Percentiles rank a stretch among this genome's conserved stretches.
phyloP scores from a whole-genome alignment of 2,888 invertebrate genomes.

The Diploptera punctata region DNA sequence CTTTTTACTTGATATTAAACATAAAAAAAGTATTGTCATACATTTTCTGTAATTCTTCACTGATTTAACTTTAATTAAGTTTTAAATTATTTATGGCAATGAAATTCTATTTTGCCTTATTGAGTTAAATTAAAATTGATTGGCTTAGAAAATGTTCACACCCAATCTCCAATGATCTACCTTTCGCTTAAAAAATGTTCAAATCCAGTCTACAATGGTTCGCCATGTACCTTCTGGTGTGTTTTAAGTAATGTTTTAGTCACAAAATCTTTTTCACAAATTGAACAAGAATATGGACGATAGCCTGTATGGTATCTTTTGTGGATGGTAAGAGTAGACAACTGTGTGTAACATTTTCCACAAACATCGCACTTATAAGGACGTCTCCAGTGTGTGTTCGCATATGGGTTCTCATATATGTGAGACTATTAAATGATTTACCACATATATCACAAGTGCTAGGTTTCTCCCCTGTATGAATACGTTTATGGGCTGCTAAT shows the following conservation, averaged over 20 bases:
- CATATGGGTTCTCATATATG: slow-evolving; percentile 49
- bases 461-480: slow-evolving; percentile 40
- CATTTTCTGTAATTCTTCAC: too few relatives aligned
- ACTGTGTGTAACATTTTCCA: slow-evolving; percentile 51
- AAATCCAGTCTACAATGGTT: too few relatives aligned
- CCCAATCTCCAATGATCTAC: too few relatives aligned
- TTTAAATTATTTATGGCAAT: too few relatives aligned
- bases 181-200: too few relatives aligned
- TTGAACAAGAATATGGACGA: slow-evolving; percentile 32
- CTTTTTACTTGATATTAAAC: too few relatives aligned
- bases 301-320: slow-evolving; percentile 46
- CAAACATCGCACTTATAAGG: slow-evolving; percentile 48
- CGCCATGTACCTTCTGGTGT: slow-evolving; percentile 29
- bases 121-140: too few relatives aligned
- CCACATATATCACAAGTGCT: slow-evolving; percentile 42
- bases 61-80: too few relatives aligned
- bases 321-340: slow-evolving; percentile 55
- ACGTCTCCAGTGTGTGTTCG: slow-evolving; percentile 44
- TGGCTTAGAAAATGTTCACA: too few relatives aligned
- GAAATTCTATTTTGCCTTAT: too few relatives aligned
- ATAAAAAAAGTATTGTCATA: too few relatives aligned
- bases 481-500: slow-evolving; percentile 37
- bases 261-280: slow-evolving; percentile 31
- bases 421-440: slow-evolving; percentile 35
- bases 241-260: slow-evolving; percentile 29